Base-by-base conservation (phyloP, 2,113 vertebrate species). In the Hippocampus zosterae region DNA sequence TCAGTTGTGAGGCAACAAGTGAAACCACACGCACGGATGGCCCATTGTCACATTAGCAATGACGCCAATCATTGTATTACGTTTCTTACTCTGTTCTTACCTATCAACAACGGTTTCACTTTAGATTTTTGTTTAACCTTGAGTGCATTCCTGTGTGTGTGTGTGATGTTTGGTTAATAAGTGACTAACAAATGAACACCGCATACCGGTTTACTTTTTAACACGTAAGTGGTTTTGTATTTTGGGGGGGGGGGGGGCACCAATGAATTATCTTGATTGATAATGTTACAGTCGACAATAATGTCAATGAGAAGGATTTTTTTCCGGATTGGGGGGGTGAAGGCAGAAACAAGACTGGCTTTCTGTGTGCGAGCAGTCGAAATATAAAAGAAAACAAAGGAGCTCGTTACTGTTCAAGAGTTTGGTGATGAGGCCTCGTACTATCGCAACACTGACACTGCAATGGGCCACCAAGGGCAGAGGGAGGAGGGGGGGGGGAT, bases 381-480 rank as follows among this genome's bases (percentile, higher is more conserved):
- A 62, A 48, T n/a, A 25, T 62, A 41, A 52, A 76, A 81, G 64
- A 78, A 81, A 80, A 86, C 80, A 88, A 88, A 84, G 79, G 80
- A 70, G 75, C 74, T 60, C 67, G 70, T 60, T 55, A 56, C 42
- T 44, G 42, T 44, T 2, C 62, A 73, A 75, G 76, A 78, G 75
- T 71, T 76, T 23, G 64, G 76, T 44, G 59, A 76, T 50, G 80
- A 70, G 71, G 82, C 72, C 84, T 88, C 87, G 89, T 89, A 91
- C 88, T 72, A 76, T 73, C 52, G 67, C 76, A 85, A 87, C 78
- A 88, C 84, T 76, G 74, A 71, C 68, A 76, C 73, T 60, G 71
- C 19, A 82, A 74, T 76, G 71, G 48, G 75, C 1, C 18, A 65
- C 77, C 3, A 18, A 65, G 40, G 48, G 10, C 19, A 57, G 13